Conservation (phyloP, 1,140 invertebrate species). For the Sarcophaga peregrina region DNA sequence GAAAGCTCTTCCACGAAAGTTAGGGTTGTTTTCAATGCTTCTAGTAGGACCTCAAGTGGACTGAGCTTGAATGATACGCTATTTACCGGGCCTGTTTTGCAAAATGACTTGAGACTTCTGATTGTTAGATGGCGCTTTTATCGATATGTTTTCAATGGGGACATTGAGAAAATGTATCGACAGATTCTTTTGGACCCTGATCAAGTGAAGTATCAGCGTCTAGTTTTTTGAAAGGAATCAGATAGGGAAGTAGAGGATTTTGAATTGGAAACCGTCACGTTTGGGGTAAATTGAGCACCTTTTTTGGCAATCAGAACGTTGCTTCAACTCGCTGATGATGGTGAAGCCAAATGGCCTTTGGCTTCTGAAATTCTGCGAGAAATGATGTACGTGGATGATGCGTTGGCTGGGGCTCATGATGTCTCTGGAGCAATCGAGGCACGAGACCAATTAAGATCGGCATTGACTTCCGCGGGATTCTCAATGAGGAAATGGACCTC, state of each 20-base stretch:
- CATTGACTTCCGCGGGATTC: not conserved
- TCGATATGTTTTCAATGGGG: too few relatives aligned
- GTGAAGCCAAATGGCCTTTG: not conserved
- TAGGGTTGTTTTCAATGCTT: conserved; percentile 18
- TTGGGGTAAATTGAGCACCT: not conserved
- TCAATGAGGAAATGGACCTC: conserved; percentile 29
- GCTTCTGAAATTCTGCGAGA: too few relatives aligned
- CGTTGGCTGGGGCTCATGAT: not conserved
- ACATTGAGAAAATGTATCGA: too few relatives aligned
- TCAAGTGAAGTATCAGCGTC: not conserved
- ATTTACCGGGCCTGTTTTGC: too few relatives aligned
- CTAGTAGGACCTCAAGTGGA: not conserved
- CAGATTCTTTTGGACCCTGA: not conserved
- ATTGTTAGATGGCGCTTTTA: too few relatives aligned
- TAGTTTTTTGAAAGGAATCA: too few relatives aligned
- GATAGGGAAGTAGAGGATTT: not conserved
- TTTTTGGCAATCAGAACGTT: not conserved
- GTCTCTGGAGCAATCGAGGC: too few relatives aligned
- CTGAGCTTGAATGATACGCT: too few relatives aligned
- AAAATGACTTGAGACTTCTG: not conserved
- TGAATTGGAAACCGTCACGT: not conserved
- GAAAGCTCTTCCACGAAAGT: not conserved
- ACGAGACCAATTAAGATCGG: not conserved
- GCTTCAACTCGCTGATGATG: not conserved
- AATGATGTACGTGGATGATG: not conserved